phyloP scores from a whole-genome alignment of 2,113 vertebrate species.

The Apodemus sylvaticus region DNA sequence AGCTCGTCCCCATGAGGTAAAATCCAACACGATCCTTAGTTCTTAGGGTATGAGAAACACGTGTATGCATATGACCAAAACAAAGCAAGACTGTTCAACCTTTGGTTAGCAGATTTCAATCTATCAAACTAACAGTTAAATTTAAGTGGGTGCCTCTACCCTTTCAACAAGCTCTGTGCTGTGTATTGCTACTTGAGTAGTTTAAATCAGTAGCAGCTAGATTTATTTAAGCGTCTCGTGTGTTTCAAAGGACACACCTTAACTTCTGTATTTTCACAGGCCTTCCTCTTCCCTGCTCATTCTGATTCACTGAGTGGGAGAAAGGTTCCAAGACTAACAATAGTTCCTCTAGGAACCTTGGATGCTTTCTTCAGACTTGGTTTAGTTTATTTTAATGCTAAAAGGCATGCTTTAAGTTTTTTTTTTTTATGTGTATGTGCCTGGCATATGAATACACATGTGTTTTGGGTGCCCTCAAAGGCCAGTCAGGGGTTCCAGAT shows the following conservation, averaged over 20 bases:
- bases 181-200: neutral
- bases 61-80: neutral
- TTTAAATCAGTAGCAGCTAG: neutral
- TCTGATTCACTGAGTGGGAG: neutral
- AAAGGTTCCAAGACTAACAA: neutral
- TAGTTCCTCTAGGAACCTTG: neutral
- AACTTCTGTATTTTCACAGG: neutral
- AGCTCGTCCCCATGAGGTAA: constrained; percentile 91
- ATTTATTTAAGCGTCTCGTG: neutral
- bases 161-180: neutral
- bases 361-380: neutral
- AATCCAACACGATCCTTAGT: neutral
- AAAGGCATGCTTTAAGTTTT: neutral
- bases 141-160: neutral
- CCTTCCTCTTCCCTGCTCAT: neutral
- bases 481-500: neutral
- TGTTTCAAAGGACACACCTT: neutral
- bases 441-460: neutral
- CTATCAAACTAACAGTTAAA: neutral
- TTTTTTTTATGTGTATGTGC: neutral
- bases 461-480: neutral
- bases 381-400: neutral
- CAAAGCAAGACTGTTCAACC: neutral
- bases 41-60: neutral
- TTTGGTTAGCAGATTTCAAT: neutral